Percentiles rank a stretch among this genome's conserved stretches.
Evolutionary conservation across 2,113 vertebrate species (phyloP).

Genomic region (Apteryx mantelli): DNA sequence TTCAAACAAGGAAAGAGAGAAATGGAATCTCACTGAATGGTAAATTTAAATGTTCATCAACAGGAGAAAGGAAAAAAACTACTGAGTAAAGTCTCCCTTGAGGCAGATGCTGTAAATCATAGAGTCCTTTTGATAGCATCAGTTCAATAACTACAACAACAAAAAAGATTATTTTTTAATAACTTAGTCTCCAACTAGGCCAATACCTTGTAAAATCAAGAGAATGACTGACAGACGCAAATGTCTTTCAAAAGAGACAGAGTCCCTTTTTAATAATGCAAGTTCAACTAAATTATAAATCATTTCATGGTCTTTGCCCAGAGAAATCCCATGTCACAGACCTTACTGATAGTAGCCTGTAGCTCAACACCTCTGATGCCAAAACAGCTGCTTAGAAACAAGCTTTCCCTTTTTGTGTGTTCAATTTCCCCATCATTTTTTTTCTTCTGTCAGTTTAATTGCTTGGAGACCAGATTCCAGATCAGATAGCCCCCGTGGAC

Average conservation of each 20-base stretch:
- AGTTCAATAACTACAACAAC: constrained; percentile 44
- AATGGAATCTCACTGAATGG: not conserved
- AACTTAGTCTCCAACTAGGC: constrained; percentile 23
- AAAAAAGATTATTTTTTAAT: constrained; percentile 59
- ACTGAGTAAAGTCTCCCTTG: not conserved
- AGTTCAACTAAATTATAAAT: constrained; percentile 27
- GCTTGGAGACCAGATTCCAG: not conserved
- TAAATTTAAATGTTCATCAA: constrained; percentile 13
- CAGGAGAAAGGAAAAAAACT: not conserved
- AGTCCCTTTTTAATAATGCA: constrained; percentile 27
- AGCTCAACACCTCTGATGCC: not conserved
- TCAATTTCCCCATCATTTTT: not conserved
- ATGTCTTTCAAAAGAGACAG: not conserved
- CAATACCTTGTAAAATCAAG: constrained; percentile 16
- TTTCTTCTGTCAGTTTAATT: constrained; percentile 12
- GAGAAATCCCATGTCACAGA: not conserved
- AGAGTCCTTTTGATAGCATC: constrained; percentile 42
- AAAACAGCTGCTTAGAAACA: not conserved
- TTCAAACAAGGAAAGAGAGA: not conserved
- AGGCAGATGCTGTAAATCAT: constrained; percentile 15
- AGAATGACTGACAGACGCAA: not conserved
- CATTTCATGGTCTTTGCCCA: not conserved
- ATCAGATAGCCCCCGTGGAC: not conserved
- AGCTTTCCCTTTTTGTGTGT: not conserved
- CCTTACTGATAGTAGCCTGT: not conserved